Evolutionary conservation across 2,888 invertebrate species (phyloP).

Genomic region (Ecliptopera silaceata): DNA sequence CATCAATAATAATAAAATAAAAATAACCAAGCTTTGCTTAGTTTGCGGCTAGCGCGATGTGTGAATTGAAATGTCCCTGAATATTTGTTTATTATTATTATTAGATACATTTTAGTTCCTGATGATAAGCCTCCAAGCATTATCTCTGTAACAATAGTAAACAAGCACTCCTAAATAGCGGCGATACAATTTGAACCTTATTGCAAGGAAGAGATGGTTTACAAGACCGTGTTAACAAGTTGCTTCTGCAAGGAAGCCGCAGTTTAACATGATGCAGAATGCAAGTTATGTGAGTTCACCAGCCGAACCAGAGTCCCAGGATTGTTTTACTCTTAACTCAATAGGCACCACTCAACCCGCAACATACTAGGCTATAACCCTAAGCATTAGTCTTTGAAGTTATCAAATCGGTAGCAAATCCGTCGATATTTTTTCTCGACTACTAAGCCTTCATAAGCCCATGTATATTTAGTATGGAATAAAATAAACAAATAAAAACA

Average conservation of each 20-base stretch:
- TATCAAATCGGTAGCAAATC: neutral
- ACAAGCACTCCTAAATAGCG: neutral
- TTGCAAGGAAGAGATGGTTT: neutral
- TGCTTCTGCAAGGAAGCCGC: neutral
- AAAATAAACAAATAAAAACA: no score
- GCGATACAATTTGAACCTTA: neutral
- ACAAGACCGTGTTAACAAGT: neutral
- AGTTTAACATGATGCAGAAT: neutral
- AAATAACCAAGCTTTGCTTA: no score
- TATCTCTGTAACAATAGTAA: no score
- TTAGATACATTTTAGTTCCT: no score
- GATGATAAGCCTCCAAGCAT: no score
- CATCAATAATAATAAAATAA: no score
- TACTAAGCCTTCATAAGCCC: no score
- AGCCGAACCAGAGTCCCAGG: neutral
- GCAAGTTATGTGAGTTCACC: neutral
- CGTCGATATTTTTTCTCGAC: no score
- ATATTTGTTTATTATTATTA: no score
- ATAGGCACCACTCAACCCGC: conserved; percentile 4
- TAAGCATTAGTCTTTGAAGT: neutral
- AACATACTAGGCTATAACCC: conserved; percentile 2
- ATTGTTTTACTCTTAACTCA: conserved; percentile 9
- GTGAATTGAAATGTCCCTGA: no score
- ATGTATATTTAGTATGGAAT: no score
- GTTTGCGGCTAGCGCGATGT: no score